phyloP scores from a whole-genome alignment of 2,113 vertebrate species.

The Notothenia coriiceps region DNA sequence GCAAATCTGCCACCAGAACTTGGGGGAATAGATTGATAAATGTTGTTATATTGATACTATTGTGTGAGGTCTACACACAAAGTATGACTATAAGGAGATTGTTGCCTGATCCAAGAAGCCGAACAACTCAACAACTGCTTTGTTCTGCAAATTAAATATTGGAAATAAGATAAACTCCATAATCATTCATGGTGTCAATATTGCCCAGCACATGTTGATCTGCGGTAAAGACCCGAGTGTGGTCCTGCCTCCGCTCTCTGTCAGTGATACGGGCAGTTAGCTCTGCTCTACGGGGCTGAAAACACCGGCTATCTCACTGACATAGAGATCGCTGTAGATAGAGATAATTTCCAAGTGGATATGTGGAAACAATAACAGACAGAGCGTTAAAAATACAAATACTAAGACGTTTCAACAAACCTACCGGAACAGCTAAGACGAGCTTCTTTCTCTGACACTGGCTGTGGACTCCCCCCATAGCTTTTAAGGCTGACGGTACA shows the following conservation, averaged over 20 bases:
- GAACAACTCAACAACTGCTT: not conserved
- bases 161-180: too few relatives aligned
- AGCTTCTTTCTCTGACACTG: not conserved
- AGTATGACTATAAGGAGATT: not conserved
- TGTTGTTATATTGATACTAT: too few relatives aligned
- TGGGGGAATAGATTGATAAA: not conserved
- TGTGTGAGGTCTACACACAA: too few relatives aligned
- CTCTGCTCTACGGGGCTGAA: conserved; percentile 4
- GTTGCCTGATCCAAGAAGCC: not conserved
- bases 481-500: conserved; percentile 10
- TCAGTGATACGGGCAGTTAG: conserved; percentile 7
- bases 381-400: not conserved
- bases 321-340: not conserved
- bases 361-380: not conserved
- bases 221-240: not conserved
- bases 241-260: not conserved
- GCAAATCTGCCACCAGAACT: not conserved
- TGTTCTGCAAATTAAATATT: not conserved
- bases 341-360: not conserved
- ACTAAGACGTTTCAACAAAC: conserved; percentile 9
- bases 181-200: not conserved
- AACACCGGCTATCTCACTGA: not conserved
- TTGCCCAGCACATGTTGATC: not conserved
- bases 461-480: not conserved
- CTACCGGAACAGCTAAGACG: not conserved